Percentiles rank a stretch among this genome's conserved stretches.
phyloP scores from a whole-genome alignment of 1,140 invertebrate genomes.

The Penaeus chinensis region DNA sequence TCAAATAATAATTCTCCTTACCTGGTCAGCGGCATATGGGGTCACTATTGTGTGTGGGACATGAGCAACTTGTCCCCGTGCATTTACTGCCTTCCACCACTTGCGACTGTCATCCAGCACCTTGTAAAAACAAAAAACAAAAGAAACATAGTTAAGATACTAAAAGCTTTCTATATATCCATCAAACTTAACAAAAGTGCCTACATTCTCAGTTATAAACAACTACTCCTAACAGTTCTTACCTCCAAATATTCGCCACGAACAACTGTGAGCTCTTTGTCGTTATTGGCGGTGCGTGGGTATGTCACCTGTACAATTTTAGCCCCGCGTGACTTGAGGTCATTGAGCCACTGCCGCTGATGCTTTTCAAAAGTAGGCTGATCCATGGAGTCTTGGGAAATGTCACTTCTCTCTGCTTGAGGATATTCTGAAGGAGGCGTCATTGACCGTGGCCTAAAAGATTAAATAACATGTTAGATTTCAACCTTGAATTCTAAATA shows the following conservation, averaged over 20 bases:
- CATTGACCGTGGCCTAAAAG: conserved; percentile 58
- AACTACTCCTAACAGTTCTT: conserved; percentile 58
- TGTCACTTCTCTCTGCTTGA: conserved; percentile 49
- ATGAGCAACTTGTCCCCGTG: conserved; percentile 87
- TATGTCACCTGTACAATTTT: conserved; percentile 94
- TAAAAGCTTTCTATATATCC: not conserved
- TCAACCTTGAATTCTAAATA: not conserved
- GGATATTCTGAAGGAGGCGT: conserved; percentile 60
- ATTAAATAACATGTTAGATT: not conserved
- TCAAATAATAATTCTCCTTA: conserved; percentile 22
- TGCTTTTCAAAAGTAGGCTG: conserved; percentile 69
- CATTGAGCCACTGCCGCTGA: conserved; percentile 67
- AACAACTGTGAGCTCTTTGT: conserved; percentile 96
- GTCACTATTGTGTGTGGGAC: conserved; percentile 98
- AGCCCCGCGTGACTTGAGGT: conserved; percentile 71
- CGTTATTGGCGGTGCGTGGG: conserved; percentile 95
- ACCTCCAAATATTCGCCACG: conserved; percentile 96
- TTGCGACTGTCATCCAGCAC: conserved; percentile 94
- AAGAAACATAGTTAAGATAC: not conserved
- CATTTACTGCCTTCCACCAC: conserved; percentile 98
- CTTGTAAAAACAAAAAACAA: conserved; percentile 71
- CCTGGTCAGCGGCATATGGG: conserved; percentile 69
- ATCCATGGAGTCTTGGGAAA: conserved; percentile 56
- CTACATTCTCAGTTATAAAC: not conserved
- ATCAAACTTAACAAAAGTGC: not conserved